These are phyloP conservation scores for Hydrolagus affinis DNA, from an alignment of 2,113 vertebrate genomes.

Conservation along the genomic window DNA sequence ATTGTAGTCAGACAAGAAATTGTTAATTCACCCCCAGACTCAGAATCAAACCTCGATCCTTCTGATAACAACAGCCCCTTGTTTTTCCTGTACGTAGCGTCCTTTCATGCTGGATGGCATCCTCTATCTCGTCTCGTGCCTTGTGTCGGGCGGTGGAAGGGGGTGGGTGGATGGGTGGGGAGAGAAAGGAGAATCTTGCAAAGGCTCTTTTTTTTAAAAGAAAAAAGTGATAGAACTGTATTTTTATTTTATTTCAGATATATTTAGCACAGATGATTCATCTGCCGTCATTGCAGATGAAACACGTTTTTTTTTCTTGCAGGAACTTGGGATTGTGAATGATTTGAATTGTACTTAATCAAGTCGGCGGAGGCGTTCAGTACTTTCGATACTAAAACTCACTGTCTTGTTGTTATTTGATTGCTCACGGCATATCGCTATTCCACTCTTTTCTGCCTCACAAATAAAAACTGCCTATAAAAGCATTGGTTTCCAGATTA, in stretches of 20 bases:
- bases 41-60: too few relatives aligned
- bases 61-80: too few relatives aligned
- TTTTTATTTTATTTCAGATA: constrained; percentile 16
- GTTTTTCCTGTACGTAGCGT: too few relatives aligned
- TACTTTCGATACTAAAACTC: too few relatives aligned
- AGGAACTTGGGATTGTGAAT: neutral
- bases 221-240: neutral
- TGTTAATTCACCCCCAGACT: too few relatives aligned
- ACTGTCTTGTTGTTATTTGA: neutral
- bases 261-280: constrained; percentile 7
- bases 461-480: neutral
- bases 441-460: neutral
- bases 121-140: too few relatives aligned
- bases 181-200: neutral
- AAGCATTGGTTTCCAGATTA: too few relatives aligned
- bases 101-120: too few relatives aligned
- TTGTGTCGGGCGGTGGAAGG: too few relatives aligned
- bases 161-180: too few relatives aligned
- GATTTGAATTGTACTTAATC: constrained; percentile 20
- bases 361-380: neutral
- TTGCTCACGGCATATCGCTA: neutral
- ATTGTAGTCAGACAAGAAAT: too few relatives aligned
- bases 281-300: neutral
- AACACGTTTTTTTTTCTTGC: neutral
- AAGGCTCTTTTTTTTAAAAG: neutral